Conservation (phyloP, 2,113 vertebrate species). For the Scomber colias region DNA sequence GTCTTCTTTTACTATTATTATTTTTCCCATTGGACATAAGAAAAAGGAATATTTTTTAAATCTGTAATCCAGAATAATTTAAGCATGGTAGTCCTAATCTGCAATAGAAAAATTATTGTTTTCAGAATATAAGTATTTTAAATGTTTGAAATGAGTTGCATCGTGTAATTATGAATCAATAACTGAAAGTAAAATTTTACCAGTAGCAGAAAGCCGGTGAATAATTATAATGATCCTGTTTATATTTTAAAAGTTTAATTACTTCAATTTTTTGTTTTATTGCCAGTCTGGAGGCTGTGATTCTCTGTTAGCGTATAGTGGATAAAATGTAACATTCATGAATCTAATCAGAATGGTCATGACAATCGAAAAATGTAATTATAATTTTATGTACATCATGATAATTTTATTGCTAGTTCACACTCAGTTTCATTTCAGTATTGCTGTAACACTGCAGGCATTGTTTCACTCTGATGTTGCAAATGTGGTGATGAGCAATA, state of each 20-base stretch:
- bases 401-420: conserved; percentile 60
- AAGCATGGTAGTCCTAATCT: neutral
- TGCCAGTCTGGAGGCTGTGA: conserved; percentile 40
- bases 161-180: neutral
- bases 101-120: neutral
- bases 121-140: neutral
- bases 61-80: neutral
- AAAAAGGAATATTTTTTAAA: neutral
- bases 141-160: conserved; percentile 10
- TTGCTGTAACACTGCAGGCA: conserved; percentile 38
- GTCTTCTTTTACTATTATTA: neutral
- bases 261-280: conserved; percentile 29
- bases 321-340: conserved; percentile 33
- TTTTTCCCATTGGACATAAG: neutral
- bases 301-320: conserved; percentile 28
- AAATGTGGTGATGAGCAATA: conserved; percentile 25
- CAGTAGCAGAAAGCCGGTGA: neutral
- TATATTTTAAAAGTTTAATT: conserved; percentile 45
- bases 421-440: conserved; percentile 53
- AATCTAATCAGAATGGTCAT: conserved; percentile 48
- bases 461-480: conserved; percentile 33
- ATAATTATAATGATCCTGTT: conserved; percentile 31
- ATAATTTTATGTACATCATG: conserved; percentile 57
- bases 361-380: conserved; percentile 41
- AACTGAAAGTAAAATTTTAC: no score